A percentile compares a stretch with the other conserved stretches of the same genome.
Evolutionary conservation across 2,113 vertebrate genomes (phyloP).

Genomic region (Illadopsis cleaveri): DNA sequence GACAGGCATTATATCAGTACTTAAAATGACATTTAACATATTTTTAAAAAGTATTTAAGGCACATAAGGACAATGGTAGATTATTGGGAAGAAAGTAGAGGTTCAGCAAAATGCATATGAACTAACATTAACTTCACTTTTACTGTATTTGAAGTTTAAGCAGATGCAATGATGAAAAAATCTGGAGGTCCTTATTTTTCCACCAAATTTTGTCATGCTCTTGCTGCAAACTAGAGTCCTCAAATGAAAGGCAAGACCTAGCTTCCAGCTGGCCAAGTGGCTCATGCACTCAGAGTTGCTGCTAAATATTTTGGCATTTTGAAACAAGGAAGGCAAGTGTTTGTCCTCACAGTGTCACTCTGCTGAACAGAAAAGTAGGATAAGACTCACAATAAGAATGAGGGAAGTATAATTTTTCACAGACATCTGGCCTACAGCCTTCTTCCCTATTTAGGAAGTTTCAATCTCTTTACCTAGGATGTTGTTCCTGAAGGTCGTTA

Average conservation of each 20-base stretch:
- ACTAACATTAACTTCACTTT: not conserved
- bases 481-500: not conserved
- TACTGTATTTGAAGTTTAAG: not conserved
- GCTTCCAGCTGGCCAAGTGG: not conserved
- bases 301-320: not conserved
- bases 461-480: not conserved
- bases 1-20: not conserved
- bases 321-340: fast-evolving
- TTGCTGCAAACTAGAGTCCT: not conserved
- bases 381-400: not conserved
- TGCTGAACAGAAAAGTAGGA: not conserved
- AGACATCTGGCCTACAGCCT: not conserved
- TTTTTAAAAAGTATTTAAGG: not conserved
- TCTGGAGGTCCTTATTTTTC: not conserved
- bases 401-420: not conserved
- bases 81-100: not conserved
- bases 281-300: not conserved
- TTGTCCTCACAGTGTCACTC: not conserved
- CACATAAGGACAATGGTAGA: not conserved
- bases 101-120: not conserved
- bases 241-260: not conserved
- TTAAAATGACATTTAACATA: not conserved
- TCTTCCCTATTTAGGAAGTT: not conserved
- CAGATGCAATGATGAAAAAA: not conserved
- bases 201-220: not conserved